These are phyloP conservation scores for Typhlomys cinereus DNA, from an alignment of 2,113 vertebrate species.

Conservation along the genomic window DNA sequence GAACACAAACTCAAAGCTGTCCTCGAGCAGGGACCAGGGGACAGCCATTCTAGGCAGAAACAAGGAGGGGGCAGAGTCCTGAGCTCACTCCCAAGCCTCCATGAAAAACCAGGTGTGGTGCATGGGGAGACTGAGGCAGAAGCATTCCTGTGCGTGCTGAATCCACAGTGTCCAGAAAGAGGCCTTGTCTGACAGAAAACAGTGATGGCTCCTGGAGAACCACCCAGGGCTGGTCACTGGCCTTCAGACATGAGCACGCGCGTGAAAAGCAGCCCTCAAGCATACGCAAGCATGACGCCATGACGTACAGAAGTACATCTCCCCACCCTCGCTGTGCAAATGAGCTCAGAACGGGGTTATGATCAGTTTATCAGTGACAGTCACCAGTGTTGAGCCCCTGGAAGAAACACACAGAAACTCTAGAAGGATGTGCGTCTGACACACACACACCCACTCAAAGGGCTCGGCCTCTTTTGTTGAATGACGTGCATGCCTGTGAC, in stretches of 20 bases:
- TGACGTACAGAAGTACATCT: no score
- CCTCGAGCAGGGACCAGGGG: background rate
- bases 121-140: no score
- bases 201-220: no score
- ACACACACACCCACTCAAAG: background rate
- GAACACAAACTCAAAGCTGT: fast-evolving
- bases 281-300: no score
- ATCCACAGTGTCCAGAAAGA: no score
- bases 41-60: background rate
- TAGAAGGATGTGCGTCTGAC: background rate
- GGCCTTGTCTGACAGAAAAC: no score
- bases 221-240: no score
- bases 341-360: background rate
- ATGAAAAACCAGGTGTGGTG: background rate
- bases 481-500: background rate
- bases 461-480: background rate
- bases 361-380: background rate
- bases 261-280: no score
- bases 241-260: no score
- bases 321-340: background rate
- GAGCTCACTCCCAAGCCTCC: no score
- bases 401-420: background rate
- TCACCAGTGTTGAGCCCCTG: background rate
- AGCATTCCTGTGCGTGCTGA: no score
- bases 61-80: no score